Conservation (phyloP, 2,113 vertebrate genomes). For the Erythrolamprus reginae region DNA sequence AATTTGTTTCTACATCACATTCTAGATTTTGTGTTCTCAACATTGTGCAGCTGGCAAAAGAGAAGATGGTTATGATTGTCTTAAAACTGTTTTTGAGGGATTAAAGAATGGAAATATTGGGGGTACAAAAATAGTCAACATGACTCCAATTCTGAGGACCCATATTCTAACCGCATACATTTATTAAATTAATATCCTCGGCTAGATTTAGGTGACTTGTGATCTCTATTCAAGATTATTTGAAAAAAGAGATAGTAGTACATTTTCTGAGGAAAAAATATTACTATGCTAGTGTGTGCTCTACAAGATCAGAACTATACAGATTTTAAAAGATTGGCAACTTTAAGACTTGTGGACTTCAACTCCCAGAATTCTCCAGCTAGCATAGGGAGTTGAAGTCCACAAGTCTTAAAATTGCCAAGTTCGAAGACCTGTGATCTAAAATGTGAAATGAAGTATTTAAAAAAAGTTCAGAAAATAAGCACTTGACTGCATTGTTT, state of each 20-base stretch:
- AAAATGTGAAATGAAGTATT: slow-evolving; percentile 5
- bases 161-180: not conserved
- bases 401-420: too few relatives aligned
- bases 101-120: not conserved
- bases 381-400: too few relatives aligned
- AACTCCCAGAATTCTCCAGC: too few relatives aligned
- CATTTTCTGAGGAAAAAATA: slow-evolving; percentile 25
- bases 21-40: not conserved
- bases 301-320: slow-evolving; percentile 41
- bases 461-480: slow-evolving; percentile 14
- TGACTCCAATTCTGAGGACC: not conserved
- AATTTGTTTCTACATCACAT: not conserved
- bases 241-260: slow-evolving; percentile 15
- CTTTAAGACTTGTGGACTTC: too few relatives aligned
- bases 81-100: not conserved
- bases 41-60: not conserved
- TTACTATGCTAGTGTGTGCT: slow-evolving; percentile 20
- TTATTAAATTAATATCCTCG: not conserved
- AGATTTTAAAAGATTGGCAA: slow-evolving; percentile 49
- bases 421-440: too few relatives aligned
- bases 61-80: not conserved
- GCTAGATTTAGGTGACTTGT: not conserved
- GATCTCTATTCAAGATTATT: not conserved
- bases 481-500: slow-evolving; percentile 37
- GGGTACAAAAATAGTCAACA: not conserved